A percentile compares a stretch with the other conserved stretches of the same genome.
phyloP scores from a whole-genome alignment of 1,140 invertebrate genomes.

The Melitaea cinxia region DNA sequence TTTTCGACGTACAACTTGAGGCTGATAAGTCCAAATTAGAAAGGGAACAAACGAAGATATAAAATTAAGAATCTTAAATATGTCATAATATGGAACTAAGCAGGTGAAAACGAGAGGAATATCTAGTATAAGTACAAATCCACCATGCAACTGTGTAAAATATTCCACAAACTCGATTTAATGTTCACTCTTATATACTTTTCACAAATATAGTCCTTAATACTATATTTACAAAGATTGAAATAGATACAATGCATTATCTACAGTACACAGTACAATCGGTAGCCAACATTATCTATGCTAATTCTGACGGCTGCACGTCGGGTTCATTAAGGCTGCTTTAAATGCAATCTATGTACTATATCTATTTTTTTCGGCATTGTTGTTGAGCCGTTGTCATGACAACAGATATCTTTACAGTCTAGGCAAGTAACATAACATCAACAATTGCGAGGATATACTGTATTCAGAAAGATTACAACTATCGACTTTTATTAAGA shows the following conservation, averaged over 20 bases:
- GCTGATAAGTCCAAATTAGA: too few species aligned
- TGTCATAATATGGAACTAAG: too few species aligned
- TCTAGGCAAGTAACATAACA: slow-evolving; percentile 19
- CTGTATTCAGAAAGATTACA: not conserved
- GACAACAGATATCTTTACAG: slow-evolving; percentile 59
- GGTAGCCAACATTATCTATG: slow-evolving; percentile 64
- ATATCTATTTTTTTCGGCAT: slow-evolving; percentile 69
- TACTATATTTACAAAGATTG: not conserved
- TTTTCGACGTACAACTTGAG: too few species aligned
- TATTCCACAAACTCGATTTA: not conserved
- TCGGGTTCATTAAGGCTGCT: slow-evolving; percentile 63
- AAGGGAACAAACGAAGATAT: too few species aligned
- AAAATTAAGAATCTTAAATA: too few species aligned
- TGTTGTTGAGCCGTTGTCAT: slow-evolving; percentile 66
- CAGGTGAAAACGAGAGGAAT: too few species aligned
- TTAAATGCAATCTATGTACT: slow-evolving; percentile 77
- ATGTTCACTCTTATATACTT: not conserved
- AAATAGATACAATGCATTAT: not conserved
- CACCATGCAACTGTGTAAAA: not conserved
- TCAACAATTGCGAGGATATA: not conserved
- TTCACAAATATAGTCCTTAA: slow-evolving; percentile 1
- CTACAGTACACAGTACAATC: slow-evolving; percentile 21
- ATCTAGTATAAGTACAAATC: too few species aligned
- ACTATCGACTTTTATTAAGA: not conserved
- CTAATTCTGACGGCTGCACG: slow-evolving; percentile 62